phyloP scores from a whole-genome alignment of 2,113 vertebrate species.

The Epinephelus fuscoguttatus region DNA sequence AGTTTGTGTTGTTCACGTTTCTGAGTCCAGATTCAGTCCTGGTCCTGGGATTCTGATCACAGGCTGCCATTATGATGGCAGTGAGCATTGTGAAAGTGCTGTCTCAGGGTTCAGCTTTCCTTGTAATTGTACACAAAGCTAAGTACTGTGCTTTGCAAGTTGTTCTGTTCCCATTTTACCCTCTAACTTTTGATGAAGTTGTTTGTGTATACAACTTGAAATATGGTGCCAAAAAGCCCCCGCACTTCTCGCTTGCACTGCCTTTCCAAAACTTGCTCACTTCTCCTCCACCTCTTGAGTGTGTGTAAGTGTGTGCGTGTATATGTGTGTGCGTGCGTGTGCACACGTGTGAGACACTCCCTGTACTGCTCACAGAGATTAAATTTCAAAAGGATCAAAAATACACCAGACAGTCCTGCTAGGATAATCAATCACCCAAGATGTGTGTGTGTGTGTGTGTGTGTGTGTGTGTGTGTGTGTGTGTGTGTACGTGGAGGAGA shows the following conservation, averaged over 20 bases:
- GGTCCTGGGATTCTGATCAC: slow-evolving; percentile 14
- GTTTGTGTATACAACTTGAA: slow-evolving; percentile 48
- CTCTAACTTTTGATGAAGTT: slow-evolving; percentile 55
- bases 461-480: slow-evolving; percentile 28
- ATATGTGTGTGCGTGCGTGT: neutral
- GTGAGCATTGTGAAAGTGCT: neutral
- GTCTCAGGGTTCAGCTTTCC: neutral
- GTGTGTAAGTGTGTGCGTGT: neutral
- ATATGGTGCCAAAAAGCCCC: slow-evolving; percentile 29
- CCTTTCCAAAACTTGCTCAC: slow-evolving; percentile 38
- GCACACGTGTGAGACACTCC: slow-evolving; percentile 53
- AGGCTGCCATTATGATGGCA: slow-evolving; percentile 11
- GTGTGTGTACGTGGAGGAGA: slow-evolving; percentile 19
- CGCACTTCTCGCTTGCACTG: slow-evolving; percentile 12
- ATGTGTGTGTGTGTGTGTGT: slow-evolving; percentile 45
- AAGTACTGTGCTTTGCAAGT: slow-evolving; percentile 15
- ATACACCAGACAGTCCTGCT: slow-evolving; percentile 80
- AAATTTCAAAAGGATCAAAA: slow-evolving; percentile 86
- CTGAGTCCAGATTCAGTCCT: slow-evolving; percentile 5
- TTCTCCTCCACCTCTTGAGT: slow-evolving; percentile 37
- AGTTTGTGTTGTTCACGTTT: neutral
- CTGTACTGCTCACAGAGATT: slow-evolving; percentile 79
- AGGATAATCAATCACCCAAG: slow-evolving; percentile 84
- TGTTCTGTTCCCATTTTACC: slow-evolving; percentile 33
- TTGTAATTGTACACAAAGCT: slow-evolving; percentile 27